These are phyloP conservation scores for Nematopogon swammerdamellus DNA, from an alignment of 2,888 invertebrate species.

Conservation along the genomic window DNA sequence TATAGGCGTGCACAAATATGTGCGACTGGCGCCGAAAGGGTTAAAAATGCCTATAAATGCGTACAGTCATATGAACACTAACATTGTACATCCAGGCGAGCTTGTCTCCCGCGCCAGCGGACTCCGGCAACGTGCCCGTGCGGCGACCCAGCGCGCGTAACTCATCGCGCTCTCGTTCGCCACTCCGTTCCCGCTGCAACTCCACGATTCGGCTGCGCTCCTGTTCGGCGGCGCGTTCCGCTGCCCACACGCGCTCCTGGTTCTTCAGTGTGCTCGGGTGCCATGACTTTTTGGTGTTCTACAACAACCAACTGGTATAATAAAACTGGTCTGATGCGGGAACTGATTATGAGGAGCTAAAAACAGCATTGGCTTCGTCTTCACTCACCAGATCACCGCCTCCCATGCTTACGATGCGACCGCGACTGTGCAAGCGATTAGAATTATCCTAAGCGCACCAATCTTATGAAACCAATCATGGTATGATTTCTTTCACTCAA, in stretches of 20 bases:
- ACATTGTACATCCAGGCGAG: slow-evolving; percentile 90
- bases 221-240: slow-evolving; percentile 68
- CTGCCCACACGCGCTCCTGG: slow-evolving; percentile 76
- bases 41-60: no score
- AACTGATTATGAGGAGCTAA: no score
- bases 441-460: no score
- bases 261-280: slow-evolving; percentile 75
- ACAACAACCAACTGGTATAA: neutral
- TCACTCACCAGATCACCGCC: slow-evolving; percentile 32
- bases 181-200: slow-evolving; percentile 63
- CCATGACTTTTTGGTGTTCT: slow-evolving; percentile 78
- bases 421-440: no score
- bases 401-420: slow-evolving; percentile 26
- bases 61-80: slow-evolving; percentile 14
- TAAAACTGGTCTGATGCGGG: no score
- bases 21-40: no score
- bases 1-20: no score
- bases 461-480: no score
- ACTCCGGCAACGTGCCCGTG: slow-evolving; percentile 42
- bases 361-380: no score
- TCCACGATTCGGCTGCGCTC: slow-evolving; percentile 67
- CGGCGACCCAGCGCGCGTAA: slow-evolving; percentile 59
- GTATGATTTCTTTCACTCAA: no score
- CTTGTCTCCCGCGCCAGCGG: slow-evolving; percentile 55
- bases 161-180: slow-evolving; percentile 64